Percentiles rank a stretch among this genome's conserved stretches.
phyloP scores from a whole-genome alignment of 2,888 invertebrate genomes.

The Diogma glabrata region DNA sequence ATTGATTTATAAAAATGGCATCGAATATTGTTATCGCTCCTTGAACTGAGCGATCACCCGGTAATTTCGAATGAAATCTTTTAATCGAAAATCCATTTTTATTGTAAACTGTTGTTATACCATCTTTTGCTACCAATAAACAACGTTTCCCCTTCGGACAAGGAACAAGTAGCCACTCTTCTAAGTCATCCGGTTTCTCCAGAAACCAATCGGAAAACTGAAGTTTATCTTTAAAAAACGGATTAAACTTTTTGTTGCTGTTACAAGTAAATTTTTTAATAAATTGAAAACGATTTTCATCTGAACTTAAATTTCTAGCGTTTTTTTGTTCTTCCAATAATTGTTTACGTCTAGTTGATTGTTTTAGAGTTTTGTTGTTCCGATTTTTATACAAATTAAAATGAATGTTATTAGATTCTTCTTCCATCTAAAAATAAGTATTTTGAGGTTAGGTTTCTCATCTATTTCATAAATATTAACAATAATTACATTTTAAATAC shows the following conservation, averaged over 20 bases:
- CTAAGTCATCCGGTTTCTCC: constrained; percentile 68
- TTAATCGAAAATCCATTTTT: constrained; percentile 48
- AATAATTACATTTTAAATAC: too few relatives aligned
- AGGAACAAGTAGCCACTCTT: constrained; percentile 61
- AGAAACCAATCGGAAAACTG: constrained; percentile 93
- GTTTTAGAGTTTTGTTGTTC: constrained; percentile 14
- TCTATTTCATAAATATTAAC: too few relatives aligned
- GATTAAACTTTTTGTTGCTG: constrained; percentile 3
- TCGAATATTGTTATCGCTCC: constrained; percentile 49
- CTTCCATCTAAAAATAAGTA: not conserved
- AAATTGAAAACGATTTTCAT: constrained; percentile 20
- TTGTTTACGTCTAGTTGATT: constrained; percentile 25
- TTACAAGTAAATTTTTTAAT: constrained; percentile 9
- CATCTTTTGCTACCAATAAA: constrained; percentile 67
- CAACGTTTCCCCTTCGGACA: constrained; percentile 77
- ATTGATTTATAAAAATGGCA: constrained; percentile 56
- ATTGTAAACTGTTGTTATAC: constrained; percentile 51
- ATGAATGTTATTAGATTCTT: too few relatives aligned
- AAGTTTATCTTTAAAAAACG: constrained; percentile 36
- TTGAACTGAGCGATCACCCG: constrained; percentile 25
- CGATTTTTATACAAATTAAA: not conserved
- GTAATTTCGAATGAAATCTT: constrained; percentile 36
- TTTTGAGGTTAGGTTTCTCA: constrained; percentile 8
- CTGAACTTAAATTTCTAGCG: constrained; percentile 27
- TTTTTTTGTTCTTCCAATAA: constrained; percentile 28